These are phyloP conservation scores for Cataglyphis livida DNA, from an alignment of 2,888 invertebrate genomes.

Conservation along the genomic window DNA sequence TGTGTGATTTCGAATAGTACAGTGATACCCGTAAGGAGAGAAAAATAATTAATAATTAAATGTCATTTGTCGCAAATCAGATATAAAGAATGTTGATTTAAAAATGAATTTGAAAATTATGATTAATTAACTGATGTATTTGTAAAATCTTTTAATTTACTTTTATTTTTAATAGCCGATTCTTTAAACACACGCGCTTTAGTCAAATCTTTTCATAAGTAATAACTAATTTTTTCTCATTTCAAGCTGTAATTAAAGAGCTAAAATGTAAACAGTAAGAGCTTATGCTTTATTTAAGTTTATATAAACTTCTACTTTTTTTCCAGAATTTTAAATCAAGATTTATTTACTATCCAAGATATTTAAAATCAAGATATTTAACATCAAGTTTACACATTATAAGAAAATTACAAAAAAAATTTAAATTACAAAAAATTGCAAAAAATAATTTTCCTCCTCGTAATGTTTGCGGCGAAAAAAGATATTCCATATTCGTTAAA, in stretches of 20 bases:
- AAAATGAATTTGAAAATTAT: not conserved
- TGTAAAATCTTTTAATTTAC: not conserved
- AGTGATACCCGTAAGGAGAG: not conserved
- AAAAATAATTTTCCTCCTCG: not conserved
- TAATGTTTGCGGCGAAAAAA: not conserved
- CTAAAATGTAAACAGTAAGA: not conserved
- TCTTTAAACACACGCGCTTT: not conserved
- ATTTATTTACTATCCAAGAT: not conserved
- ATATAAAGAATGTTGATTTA: not conserved
- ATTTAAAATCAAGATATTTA: not conserved
- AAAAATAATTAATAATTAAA: not conserved
- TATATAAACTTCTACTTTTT: not conserved
- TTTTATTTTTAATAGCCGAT: not conserved
- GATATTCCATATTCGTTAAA: not conserved
- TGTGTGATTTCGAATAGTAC: not conserved
- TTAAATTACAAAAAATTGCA: not conserved
- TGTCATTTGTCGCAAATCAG: not conserved
- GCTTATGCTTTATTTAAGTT: not conserved
- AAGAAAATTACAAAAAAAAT: not conserved
- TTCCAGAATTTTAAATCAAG: not conserved
- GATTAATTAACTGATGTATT: not conserved
- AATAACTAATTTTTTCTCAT: not conserved
- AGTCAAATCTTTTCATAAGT: not conserved
- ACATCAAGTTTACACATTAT: no score
- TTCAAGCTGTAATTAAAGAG: not conserved